Evolutionary conservation across 2,888 invertebrate genomes (phyloP).

Genomic region (Aporophyla lueneburgensis): DNA sequence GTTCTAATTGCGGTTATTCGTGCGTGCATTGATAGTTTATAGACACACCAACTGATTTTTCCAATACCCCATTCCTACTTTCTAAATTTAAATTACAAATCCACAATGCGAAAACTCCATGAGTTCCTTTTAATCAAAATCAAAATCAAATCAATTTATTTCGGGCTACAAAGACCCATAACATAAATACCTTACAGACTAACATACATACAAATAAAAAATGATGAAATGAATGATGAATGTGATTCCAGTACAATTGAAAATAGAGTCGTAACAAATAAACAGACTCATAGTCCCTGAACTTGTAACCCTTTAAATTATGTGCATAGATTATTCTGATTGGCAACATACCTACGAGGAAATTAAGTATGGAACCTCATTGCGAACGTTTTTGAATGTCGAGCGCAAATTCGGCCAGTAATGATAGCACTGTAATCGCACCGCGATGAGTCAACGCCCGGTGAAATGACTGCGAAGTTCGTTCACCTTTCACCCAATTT

Average conservation of each 20-base stretch:
- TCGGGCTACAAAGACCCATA: too few species aligned
- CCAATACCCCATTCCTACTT: background rate
- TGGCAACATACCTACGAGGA: constrained; percentile 17
- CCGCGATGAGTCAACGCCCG: constrained; percentile 82
- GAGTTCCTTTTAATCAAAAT: background rate
- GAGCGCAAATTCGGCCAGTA: constrained; percentile 82
- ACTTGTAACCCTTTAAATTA: constrained; percentile 36
- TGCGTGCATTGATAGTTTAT: background rate
- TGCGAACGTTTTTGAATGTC: constrained; percentile 67
- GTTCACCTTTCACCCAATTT: constrained; percentile 88
- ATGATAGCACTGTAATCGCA: constrained; percentile 82
- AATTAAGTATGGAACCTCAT: constrained; percentile 33
- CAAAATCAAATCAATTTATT: too few species aligned
- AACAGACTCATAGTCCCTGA: constrained; percentile 16
- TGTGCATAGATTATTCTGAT: constrained; percentile 27
- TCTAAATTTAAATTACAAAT: background rate
- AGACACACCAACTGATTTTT: background rate
- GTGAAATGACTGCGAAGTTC: constrained; percentile 82
- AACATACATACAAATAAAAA: too few species aligned
- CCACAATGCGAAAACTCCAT: background rate
- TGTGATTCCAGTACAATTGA: background rate
- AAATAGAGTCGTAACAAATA: background rate
- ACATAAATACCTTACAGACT: too few species aligned
- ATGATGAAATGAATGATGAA: too few species aligned
- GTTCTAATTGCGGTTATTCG: background rate